These are phyloP conservation scores for Sciaenops ocellatus DNA, from an alignment of 2,797 vertebrate genomes.

Conservation along the genomic window DNA sequence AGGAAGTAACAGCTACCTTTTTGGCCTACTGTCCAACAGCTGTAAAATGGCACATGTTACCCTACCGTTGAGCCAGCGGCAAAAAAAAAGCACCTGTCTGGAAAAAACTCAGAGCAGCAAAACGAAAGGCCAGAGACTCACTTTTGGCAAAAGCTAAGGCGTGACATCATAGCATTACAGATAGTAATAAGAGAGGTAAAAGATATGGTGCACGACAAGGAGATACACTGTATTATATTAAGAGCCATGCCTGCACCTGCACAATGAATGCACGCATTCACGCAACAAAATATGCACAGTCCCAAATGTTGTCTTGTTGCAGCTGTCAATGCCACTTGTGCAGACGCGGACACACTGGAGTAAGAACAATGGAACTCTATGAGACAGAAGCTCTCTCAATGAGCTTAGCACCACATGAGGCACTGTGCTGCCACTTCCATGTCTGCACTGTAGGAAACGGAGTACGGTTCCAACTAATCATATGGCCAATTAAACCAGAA, in stretches of 20 bases:
- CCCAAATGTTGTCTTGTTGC: constrained; percentile 72
- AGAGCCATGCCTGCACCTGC: constrained; percentile 67
- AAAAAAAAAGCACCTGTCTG: constrained; percentile 52
- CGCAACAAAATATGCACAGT: constrained; percentile 64
- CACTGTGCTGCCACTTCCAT: constrained; percentile 61
- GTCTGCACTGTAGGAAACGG: constrained; percentile 60
- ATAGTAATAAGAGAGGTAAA: constrained; percentile 40
- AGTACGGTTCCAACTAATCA: constrained; percentile 80
- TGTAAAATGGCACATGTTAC: constrained; percentile 65
- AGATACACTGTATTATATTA: constrained; percentile 34
- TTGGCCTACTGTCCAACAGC: constrained; percentile 66
- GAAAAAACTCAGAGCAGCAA: constrained; percentile 11
- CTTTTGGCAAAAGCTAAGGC: not conserved
- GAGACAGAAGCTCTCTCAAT: constrained; percentile 65
- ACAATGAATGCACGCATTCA: constrained; percentile 72
- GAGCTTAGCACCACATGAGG: constrained; percentile 63
- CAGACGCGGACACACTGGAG: constrained; percentile 57
- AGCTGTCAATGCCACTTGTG: constrained; percentile 81
- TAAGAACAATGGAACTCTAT: constrained; percentile 76
- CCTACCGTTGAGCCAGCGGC: constrained; percentile 31
- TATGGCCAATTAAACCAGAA: constrained; percentile 84
- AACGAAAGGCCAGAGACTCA: constrained; percentile 24
- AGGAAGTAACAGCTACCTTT: constrained; percentile 72
- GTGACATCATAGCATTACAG: constrained; percentile 24
- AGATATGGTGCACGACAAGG: constrained; percentile 7